Evolutionary conservation across 2,113 vertebrate species (phyloP).

Genomic region (Cololabis saira): DNA sequence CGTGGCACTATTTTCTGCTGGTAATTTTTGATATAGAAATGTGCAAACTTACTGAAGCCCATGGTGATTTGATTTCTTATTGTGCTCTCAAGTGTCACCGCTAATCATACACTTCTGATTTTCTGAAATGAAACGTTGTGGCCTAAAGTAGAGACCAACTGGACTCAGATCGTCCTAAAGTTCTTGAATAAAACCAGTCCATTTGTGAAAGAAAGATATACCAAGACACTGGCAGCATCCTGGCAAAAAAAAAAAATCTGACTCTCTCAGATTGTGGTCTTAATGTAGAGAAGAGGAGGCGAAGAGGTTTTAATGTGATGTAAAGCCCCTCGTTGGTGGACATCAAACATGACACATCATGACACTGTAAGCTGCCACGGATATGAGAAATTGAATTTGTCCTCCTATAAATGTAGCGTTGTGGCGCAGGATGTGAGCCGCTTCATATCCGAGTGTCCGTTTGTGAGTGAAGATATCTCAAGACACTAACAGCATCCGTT

Average conservation of each 20-base stretch:
- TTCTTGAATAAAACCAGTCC: constrained; percentile 28
- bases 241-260: constrained; percentile 42
- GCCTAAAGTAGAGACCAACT: constrained; percentile 8
- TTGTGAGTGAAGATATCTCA: not conserved
- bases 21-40: too few species aligned
- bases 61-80: not conserved
- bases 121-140: constrained; percentile 4
- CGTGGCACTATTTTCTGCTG: too few species aligned
- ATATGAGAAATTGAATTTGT: constrained; percentile 58
- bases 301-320: constrained; percentile 40
- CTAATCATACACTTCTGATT: not conserved
- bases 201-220: too few species aligned
- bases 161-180: constrained; percentile 3
- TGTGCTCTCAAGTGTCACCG: not conserved
- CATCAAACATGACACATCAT: constrained; percentile 43
- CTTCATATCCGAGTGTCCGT: constrained; percentile 33
- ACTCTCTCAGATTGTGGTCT: constrained; percentile 20
- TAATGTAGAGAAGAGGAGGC: not conserved
- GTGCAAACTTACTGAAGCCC: too few species aligned
- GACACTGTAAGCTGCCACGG: constrained; percentile 53
- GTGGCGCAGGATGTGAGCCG: constrained; percentile 44
- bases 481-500: too few species aligned
- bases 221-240: too few species aligned
- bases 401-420: constrained; percentile 46
- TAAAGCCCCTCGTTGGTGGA: constrained; percentile 35